Base-by-base conservation (phyloP, 2,797 vertebrate genomes). In the Caiman crocodilus region DNA sequence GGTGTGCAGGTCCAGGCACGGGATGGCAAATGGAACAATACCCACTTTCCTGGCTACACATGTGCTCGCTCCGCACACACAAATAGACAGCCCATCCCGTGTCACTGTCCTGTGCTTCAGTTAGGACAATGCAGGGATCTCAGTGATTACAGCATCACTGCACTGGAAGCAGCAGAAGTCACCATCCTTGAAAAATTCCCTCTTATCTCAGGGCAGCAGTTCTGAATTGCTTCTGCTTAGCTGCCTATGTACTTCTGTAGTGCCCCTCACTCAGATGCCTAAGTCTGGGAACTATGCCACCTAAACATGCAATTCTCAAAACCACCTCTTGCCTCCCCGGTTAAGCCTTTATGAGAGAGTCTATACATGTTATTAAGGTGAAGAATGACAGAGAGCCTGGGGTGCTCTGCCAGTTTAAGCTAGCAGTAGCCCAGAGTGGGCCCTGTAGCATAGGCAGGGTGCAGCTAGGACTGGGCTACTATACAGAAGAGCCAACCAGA, bases 191-290 rank as follows among this genome's bases (percentile, higher is more conserved):
- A 10, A 50, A 50, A 50, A 50, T 50, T 55, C 56, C 74, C 32
- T 5, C 71, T 69, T 56, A 21, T 5, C 2, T 11, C 88, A 50
- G 6, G 16, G 71, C 85, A 71, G 76, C 32, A 79, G 2, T n/a
- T n/a, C 25, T 0, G 67, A 75, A 32, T 21, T 71, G 35, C 67
- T 13, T 71, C 20, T 6, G 25, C 63, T 0, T 1, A 76, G 50
- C 30, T 59, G 30, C n/a, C 9, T 61, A 12, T 1, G 12, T 14
- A 73, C 60, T 90, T 84, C 76, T 79, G 65, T 55, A 69, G 28
- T 32, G 88, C 35, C n/a, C 12, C 60, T 50, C 42, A 50, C 42
- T 10, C 42, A 50, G 42, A 50, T 50, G 42, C 42, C 42, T 50
- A 10, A 50, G 28, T 57, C 59, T n/a, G 14, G 7, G 21, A 79